Evolutionary conservation across 2,888 invertebrate species (phyloP).

Genomic region (Zele albiditarsus): DNA sequence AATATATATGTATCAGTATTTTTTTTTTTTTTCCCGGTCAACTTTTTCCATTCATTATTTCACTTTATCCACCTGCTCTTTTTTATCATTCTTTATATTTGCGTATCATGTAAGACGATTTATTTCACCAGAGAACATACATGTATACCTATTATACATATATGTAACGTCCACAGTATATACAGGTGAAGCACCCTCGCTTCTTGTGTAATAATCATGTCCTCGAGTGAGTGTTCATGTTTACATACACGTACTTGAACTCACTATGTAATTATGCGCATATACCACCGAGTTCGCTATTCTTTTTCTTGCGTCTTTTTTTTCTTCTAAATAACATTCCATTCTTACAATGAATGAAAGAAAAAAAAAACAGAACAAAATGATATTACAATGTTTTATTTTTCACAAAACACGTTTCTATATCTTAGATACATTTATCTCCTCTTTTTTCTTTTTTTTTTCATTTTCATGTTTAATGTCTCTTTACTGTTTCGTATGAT

Average conservation of each 20-base stretch:
- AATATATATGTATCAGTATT: not conserved
- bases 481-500: not conserved
- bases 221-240: constrained; percentile 55
- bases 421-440: not conserved
- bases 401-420: not conserved
- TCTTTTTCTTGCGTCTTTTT: not conserved
- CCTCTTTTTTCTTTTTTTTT: not conserved
- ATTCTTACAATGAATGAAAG: not conserved
- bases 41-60: not conserved
- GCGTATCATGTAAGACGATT: not conserved
- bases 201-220: constrained; percentile 53
- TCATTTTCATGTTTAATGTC: constrained; percentile 11
- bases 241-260: constrained; percentile 54
- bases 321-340: not conserved
- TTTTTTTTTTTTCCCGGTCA: not conserved
- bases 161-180: constrained; percentile 20
- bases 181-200: constrained; percentile 44
- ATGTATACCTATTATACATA: constrained; percentile 8
- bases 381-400: not conserved
- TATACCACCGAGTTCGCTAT: constrained; percentile 37
- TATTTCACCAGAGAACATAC: not conserved
- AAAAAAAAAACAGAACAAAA: not conserved
- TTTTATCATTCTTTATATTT: not conserved
- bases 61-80: not conserved
- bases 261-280: constrained; percentile 46